Evolutionary conservation across 2,113 vertebrate species (phyloP).

Genomic region (Corythaeola cristata): DNA sequence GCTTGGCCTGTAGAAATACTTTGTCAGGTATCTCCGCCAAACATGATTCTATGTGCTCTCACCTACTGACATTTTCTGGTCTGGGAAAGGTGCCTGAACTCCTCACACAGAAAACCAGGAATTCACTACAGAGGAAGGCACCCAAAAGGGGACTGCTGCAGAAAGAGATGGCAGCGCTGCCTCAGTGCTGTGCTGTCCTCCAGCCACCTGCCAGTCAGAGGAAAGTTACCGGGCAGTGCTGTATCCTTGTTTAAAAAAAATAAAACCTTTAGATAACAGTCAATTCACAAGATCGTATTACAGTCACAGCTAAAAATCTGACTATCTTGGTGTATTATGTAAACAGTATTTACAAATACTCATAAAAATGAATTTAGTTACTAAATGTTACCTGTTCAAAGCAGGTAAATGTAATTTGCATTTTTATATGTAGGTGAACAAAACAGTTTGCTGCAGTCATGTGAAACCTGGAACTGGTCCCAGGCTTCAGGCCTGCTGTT

Average conservation of each 20-base stretch:
- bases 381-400: background rate
- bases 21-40: background rate
- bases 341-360: background rate
- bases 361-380: background rate
- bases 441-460: background rate
- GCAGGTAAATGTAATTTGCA: constrained; percentile 6
- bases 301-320: background rate
- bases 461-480: background rate
- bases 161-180: background rate
- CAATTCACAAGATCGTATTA: background rate
- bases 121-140: background rate
- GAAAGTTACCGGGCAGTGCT: background rate
- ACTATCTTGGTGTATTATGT: background rate
- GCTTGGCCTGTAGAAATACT: background rate
- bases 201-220: background rate
- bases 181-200: background rate
- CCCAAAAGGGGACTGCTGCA: background rate
- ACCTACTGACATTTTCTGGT: background rate
- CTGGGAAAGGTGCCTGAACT: background rate
- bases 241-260: background rate
- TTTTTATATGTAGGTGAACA: background rate
- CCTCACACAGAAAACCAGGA: background rate
- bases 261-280: background rate
- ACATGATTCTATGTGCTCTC: background rate
- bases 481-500: background rate